A percentile compares a stretch with the other conserved stretches of the same genome.
These are phyloP conservation scores for Frankliniella intonsa DNA, from an alignment of 2,888 invertebrate genomes.

Conservation along the genomic window DNA sequence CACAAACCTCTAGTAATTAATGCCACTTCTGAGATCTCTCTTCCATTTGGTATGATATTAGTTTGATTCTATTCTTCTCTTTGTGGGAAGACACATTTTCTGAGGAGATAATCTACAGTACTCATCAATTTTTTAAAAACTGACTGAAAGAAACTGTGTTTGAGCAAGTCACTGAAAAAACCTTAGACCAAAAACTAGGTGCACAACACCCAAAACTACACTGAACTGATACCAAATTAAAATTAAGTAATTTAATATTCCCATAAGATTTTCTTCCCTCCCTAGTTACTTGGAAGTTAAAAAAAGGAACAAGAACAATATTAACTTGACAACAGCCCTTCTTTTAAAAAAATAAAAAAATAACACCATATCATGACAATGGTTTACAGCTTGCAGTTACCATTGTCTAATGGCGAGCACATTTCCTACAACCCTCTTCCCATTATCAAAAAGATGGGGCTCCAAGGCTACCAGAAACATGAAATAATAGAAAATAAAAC, in stretches of 20 bases:
- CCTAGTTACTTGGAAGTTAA: neutral
- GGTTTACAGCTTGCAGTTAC: neutral
- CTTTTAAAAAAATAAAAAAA: neutral
- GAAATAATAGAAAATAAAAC: slow-evolving; percentile 34
- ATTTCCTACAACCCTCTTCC: slow-evolving; percentile 33
- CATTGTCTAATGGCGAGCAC: slow-evolving; percentile 17
- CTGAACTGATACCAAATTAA: neutral
- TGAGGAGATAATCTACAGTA: slow-evolving; percentile 50
- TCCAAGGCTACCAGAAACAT: slow-evolving; percentile 39
- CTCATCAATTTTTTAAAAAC: neutral
- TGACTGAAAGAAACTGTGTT: slow-evolving; percentile 29
- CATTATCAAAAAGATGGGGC: slow-evolving; percentile 40
- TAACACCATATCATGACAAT: neutral
- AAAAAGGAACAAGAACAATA: slow-evolving; percentile 31
- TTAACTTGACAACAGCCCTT: neutral
- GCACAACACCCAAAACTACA: slow-evolving; percentile 28
- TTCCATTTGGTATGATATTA: neutral
- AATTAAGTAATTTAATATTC: neutral
- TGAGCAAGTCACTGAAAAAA: neutral
- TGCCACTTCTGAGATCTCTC: slow-evolving; percentile 22
- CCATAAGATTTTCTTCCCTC: neutral
- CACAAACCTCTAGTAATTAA: slow-evolving; percentile 16
- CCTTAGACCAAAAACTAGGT: neutral
- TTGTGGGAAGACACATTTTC: slow-evolving; percentile 82
- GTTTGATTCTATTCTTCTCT: slow-evolving; percentile 47